Evolutionary conservation across 2,797 vertebrate species (phyloP).

Genomic region (Chaenodraco wilsoni): DNA sequence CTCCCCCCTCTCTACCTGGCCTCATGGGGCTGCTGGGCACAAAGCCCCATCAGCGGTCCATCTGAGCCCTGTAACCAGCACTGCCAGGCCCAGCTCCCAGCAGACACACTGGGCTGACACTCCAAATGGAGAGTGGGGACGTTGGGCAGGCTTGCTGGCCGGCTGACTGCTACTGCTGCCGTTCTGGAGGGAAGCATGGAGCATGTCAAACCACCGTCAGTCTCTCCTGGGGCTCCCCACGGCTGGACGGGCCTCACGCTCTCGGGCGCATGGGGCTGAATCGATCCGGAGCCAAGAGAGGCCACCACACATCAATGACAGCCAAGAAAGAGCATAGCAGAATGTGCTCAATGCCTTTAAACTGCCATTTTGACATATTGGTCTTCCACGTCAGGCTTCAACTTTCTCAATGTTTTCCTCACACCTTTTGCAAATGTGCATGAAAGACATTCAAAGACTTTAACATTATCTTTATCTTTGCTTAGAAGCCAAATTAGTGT

Average conservation of each 20-base stretch:
- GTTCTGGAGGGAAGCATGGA: constrained; percentile 60
- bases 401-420: constrained; percentile 3
- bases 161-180: constrained; percentile 41
- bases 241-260: constrained; percentile 56
- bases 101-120: constrained; percentile 66
- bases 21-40: constrained; percentile 72
- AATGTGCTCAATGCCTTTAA: constrained; percentile 39
- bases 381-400: constrained; percentile 12
- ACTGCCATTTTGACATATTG: constrained; percentile 15
- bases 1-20: constrained; percentile 56
- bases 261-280: constrained; percentile 44
- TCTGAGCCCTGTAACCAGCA: constrained; percentile 73
- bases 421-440: background rate
- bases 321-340: constrained; percentile 24
- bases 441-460: background rate
- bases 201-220: constrained; percentile 69
- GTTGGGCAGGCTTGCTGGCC: constrained; percentile 26
- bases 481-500: background rate
- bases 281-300: constrained; percentile 64
- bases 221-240: constrained; percentile 56
- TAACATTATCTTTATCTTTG: background rate
- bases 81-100: constrained; percentile 75
- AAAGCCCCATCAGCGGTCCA: constrained; percentile 76
- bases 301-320: constrained; percentile 61
- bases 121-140: constrained; percentile 59